Base-by-base conservation (phyloP, 1,140 invertebrate genomes). In the Philaenus spumarius region DNA sequence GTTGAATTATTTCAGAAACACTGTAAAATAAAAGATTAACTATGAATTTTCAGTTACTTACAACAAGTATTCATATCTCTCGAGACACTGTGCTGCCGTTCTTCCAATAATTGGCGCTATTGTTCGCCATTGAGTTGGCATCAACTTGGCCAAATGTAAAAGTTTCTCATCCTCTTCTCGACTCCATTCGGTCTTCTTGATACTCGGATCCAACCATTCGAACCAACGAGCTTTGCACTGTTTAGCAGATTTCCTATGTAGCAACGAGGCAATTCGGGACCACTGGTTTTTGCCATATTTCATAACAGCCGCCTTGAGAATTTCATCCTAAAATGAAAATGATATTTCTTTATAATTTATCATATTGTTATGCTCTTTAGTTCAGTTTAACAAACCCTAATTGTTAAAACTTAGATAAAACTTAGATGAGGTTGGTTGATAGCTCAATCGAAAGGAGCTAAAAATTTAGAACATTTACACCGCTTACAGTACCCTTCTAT, bases 261-360 rank as follows among this genome's bases (percentile, higher is more conserved):
- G 76, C 26, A 99, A 70, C 0, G 97, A 99, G 23, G 97, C 97
- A 76, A 99, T 99, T 67, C 97, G 86, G 57, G 94, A 96, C 97
- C 97, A 99, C 71, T 99, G 97, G 73, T 99, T 99, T 84, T 99
- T 99, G 50, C 97, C 97, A 92, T 99, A 99, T 89, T 99, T 99
- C 97, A 99, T 99, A 47, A 99, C 97, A 74, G 97, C 97, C 46
- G 97, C 97, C 81, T 99, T 99, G 23, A 99, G 81, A 69, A 99
- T 99, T 82, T 99, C 97, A 98, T 99, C 97, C 94, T 98, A 64
- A 55, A 76, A 75, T 64, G 5, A 14, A 20, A 42, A 37, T 37
- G 9, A 11, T 9, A 37, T 37, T 37, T 9, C 9, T 11, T 37
- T n/a, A 37, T n/a, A n/a, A n/a, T n/a, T n/a, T n/a, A n/a, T n/a